Evolutionary conservation across 2,113 vertebrate genomes (phyloP).

Genomic region (Ondatra zibethicus): DNA sequence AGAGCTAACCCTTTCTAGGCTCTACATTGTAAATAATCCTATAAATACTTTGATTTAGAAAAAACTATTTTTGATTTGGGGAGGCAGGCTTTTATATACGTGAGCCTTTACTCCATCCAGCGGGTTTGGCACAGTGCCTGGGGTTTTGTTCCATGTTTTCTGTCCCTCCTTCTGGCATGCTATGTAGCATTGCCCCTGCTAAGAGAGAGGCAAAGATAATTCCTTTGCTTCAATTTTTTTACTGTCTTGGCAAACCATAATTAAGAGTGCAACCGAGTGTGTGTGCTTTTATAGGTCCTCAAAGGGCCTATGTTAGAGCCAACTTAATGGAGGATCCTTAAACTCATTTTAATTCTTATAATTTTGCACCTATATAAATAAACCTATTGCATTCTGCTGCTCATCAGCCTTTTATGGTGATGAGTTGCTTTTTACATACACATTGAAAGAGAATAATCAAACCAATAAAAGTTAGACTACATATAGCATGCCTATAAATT

Average conservation of each 20-base stretch:
- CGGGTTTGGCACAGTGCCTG: not conserved
- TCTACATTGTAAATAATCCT: slow-evolving; percentile 67
- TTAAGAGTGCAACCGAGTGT: slow-evolving; percentile 40
- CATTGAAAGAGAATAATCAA: slow-evolving; percentile 53
- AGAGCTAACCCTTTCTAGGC: slow-evolving; percentile 41
- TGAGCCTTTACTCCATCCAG: slow-evolving; percentile 64
- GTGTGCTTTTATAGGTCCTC: slow-evolving; percentile 19
- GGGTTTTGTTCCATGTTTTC: not conserved
- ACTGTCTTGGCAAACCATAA: slow-evolving; percentile 48
- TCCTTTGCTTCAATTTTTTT: slow-evolving; percentile 57
- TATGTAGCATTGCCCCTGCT: slow-evolving; percentile 68
- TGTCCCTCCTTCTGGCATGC: slow-evolving; percentile 20
- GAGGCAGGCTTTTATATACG: slow-evolving; percentile 43
- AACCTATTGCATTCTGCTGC: not conserved
- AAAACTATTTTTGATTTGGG: not conserved
- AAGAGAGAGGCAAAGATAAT: slow-evolving; percentile 20
- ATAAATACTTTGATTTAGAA: slow-evolving; percentile 43
- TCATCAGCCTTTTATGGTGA: slow-evolving; percentile 34
- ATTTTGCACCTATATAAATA: slow-evolving; percentile 65
- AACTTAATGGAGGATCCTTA: slow-evolving; percentile 12
- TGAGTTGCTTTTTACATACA: slow-evolving; percentile 54
- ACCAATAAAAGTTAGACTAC: slow-evolving; percentile 21
- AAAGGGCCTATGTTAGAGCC: slow-evolving; percentile 25
- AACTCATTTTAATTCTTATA: slow-evolving; percentile 59
- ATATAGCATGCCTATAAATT: slow-evolving; percentile 66